Percentiles rank a stretch among this genome's conserved stretches.
Evolutionary conservation across 2,888 invertebrate species (phyloP).

Genomic region (Eucriotettix oculatus): DNA sequence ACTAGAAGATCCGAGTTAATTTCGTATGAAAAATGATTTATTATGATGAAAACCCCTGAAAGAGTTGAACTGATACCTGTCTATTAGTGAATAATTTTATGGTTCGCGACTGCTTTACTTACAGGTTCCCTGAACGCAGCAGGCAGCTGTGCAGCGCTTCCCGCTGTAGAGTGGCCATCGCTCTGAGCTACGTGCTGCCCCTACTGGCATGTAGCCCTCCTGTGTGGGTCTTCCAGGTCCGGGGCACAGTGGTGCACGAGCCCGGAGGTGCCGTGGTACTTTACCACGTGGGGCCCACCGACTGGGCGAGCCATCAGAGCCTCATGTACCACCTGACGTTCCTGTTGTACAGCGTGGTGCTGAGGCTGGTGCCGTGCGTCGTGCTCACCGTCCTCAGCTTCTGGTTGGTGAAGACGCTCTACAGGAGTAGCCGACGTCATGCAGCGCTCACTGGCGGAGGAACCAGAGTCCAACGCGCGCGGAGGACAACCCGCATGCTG

Average conservation of each 20-base stretch:
- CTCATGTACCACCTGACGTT: constrained; percentile 25
- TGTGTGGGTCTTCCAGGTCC: neutral
- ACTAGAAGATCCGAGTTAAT: too few species aligned
- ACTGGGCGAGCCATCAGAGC: constrained; percentile 20
- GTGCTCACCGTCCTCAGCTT: neutral
- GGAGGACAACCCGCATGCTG: constrained; percentile 73
- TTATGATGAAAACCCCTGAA: too few species aligned
- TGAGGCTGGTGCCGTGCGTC: neutral
- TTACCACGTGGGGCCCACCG: constrained; percentile 9
- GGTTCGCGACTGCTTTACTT: neutral
- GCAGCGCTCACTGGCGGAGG: constrained; percentile 8
- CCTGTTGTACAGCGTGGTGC: constrained; percentile 29
- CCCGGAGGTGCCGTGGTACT: constrained; percentile 18
- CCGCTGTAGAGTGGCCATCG: neutral
- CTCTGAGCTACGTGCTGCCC: neutral
- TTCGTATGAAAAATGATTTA: too few species aligned
- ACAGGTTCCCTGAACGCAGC: neutral
- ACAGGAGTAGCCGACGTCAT: neutral
- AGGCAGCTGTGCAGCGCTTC: neutral
- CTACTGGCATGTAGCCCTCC: neutral
- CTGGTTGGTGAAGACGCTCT: neutral
- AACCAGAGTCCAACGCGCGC: constrained; percentile 35
- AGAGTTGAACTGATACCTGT: too few species aligned
- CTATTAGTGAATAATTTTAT: too few species aligned
- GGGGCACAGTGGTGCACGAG: neutral